Conservation (phyloP, 2,888 invertebrate genomes). For the Tridacna crocea region DNA sequence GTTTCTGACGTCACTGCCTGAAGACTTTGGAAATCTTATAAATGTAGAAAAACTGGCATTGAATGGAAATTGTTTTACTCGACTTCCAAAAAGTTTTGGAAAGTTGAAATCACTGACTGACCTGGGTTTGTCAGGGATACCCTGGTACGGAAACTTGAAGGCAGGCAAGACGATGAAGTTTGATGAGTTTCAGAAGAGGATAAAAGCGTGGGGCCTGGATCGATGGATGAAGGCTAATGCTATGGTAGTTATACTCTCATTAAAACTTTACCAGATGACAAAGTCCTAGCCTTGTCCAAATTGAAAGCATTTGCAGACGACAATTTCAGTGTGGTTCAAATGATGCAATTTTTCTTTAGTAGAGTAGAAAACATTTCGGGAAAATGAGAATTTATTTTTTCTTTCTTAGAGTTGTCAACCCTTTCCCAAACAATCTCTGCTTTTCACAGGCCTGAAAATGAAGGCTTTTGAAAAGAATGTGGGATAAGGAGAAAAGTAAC, state of each 20-base stretch:
- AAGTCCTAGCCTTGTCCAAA: too few relatives aligned
- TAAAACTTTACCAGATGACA: too few relatives aligned
- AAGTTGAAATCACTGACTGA: constrained; percentile 68
- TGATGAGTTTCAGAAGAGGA: constrained; percentile 60
- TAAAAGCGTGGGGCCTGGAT: constrained; percentile 46
- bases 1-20: constrained; percentile 71
- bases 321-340: too few relatives aligned
- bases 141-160: constrained; percentile 68
- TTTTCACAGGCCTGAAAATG: too few relatives aligned
- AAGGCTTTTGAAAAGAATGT: too few relatives aligned
- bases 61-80: constrained; percentile 73
- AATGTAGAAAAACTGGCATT: constrained; percentile 68
- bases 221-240: constrained; percentile 70
- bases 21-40: constrained; percentile 71
- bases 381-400: background rate
- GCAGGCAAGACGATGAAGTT: constrained; percentile 56
- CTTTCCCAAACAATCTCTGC: too few relatives aligned
- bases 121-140: constrained; percentile 72
- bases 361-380: too few relatives aligned
- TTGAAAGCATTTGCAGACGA: too few relatives aligned
- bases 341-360: too few relatives aligned
- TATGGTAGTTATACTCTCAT: constrained; percentile 56
- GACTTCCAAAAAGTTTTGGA: constrained; percentile 70
- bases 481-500: too few relatives aligned
- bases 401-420: too few relatives aligned